Percentiles rank a stretch among this genome's conserved stretches.
Evolutionary conservation across 1,140 invertebrate species (phyloP).

Genomic region (Drosophila sucinea): DNA sequence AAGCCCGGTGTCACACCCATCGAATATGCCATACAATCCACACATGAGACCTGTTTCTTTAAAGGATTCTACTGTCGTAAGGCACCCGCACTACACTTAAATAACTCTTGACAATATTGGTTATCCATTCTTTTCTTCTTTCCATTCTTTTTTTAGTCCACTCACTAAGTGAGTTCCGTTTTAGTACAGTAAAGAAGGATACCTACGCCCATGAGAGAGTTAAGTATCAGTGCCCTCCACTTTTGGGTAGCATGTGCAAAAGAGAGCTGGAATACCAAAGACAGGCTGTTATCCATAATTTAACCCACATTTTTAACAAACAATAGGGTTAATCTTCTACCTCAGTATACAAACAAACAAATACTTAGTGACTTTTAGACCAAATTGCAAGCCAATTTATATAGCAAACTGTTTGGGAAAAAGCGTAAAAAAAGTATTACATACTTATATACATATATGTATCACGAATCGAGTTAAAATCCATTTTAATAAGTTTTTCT

Average conservation of each 20-base stretch:
- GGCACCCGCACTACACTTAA: conserved; percentile 51
- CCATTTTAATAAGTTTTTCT: neutral
- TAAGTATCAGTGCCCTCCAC: conserved; percentile 86
- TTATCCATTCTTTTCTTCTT: neutral
- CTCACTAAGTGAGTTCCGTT: conserved; percentile 85
- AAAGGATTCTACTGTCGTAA: conserved; percentile 86
- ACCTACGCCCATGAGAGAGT: conserved; percentile 86
- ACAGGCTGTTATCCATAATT: conserved; percentile 86
- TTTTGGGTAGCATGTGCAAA: conserved; percentile 85
- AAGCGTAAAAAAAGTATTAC: too few relatives aligned
- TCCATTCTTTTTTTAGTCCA: conserved; percentile 83
- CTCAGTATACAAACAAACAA: conserved; percentile 1
- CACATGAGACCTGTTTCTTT: conserved; percentile 87
- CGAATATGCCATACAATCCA: conserved; percentile 85
- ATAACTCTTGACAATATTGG: neutral
- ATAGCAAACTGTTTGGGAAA: too few relatives aligned
- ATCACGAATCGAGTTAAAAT: too few relatives aligned
- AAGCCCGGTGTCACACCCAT: conserved; percentile 74
- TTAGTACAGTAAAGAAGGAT: conserved; percentile 82
- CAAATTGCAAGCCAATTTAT: too few relatives aligned
- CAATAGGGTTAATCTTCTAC: conserved; percentile 16
- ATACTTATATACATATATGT: too few relatives aligned
- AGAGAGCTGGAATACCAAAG: conserved; percentile 86
- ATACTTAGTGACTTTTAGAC: neutral
- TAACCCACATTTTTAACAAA: conserved; percentile 84